A percentile compares a stretch with the other conserved stretches of the same genome.
Conservation (phyloP, 2,113 vertebrate species). For the Antidorcas marsupialis region DNA sequence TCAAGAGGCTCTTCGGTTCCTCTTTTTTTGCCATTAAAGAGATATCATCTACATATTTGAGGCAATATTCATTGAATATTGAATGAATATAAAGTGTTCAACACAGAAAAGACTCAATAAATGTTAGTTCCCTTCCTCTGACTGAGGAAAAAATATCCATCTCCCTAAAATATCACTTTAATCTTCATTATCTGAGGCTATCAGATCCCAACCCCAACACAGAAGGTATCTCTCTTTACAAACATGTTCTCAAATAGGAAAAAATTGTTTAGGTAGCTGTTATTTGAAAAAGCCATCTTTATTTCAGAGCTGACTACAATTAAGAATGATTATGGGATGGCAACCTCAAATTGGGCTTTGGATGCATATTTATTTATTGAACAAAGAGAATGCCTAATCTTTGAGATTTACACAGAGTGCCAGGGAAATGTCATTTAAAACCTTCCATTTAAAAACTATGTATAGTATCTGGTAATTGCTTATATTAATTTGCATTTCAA, state of each 20-base stretch:
- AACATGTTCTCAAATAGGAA: not conserved
- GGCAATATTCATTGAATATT: not conserved
- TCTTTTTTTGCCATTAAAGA: not conserved
- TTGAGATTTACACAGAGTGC: slow-evolving; percentile 10
- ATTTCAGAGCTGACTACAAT: not conserved
- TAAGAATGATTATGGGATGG: not conserved
- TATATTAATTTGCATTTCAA: slow-evolving; percentile 57
- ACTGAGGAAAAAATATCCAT: not conserved
- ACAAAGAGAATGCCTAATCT: slow-evolving; percentile 33
- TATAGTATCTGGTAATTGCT: slow-evolving; percentile 54
- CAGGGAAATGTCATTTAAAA: slow-evolving; percentile 54
- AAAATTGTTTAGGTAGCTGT: slow-evolving; percentile 9
- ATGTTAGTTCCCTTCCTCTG: not conserved
- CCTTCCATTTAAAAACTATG: slow-evolving; percentile 44
- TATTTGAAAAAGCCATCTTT: not conserved
- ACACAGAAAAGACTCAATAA: not conserved
- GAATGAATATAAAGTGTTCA: not conserved
- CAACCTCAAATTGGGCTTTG: not conserved
- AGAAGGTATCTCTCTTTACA: not conserved
- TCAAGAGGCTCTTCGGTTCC: too few relatives aligned
- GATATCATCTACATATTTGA: not conserved
- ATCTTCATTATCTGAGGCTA: not conserved
- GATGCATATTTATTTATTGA: slow-evolving; percentile 10
- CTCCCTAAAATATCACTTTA: not conserved
- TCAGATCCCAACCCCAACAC: not conserved